A percentile compares a stretch with the other conserved stretches of the same genome.
phyloP scores from a whole-genome alignment of 2,113 vertebrate species.

The Mormyrus iriodes region DNA sequence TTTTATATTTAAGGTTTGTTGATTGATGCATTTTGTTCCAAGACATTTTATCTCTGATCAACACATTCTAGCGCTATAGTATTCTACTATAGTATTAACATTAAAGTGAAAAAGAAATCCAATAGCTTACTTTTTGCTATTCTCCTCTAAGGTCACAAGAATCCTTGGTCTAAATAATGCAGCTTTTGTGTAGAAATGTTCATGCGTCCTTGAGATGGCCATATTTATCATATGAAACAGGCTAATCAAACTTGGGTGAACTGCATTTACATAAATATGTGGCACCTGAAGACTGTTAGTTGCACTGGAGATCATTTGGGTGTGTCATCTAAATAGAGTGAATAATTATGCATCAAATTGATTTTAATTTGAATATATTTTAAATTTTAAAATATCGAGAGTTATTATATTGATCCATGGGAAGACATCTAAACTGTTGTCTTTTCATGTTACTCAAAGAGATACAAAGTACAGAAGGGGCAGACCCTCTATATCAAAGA shows the following conservation, averaged over 20 bases:
- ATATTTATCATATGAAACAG: background rate
- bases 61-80: background rate
- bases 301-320: background rate
- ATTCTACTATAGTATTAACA: background rate
- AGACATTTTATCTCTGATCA: background rate
- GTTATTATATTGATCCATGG: background rate
- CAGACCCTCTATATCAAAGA: background rate
- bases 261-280: background rate
- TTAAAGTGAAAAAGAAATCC: background rate
- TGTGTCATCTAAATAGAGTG: background rate
- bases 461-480: background rate
- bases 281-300: background rate
- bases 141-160: background rate
- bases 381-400: background rate
- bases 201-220: background rate
- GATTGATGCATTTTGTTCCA: background rate
- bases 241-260: background rate
- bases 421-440: background rate
- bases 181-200: background rate
- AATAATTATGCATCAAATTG: background rate
- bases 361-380: conserved; percentile 4
- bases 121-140: background rate
- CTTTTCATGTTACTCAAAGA: background rate
- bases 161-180: background rate
- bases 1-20: background rate